These are phyloP conservation scores for Serranus cabrilla DNA, from an alignment of 2,797 vertebrate genomes.

Conservation along the genomic window DNA sequence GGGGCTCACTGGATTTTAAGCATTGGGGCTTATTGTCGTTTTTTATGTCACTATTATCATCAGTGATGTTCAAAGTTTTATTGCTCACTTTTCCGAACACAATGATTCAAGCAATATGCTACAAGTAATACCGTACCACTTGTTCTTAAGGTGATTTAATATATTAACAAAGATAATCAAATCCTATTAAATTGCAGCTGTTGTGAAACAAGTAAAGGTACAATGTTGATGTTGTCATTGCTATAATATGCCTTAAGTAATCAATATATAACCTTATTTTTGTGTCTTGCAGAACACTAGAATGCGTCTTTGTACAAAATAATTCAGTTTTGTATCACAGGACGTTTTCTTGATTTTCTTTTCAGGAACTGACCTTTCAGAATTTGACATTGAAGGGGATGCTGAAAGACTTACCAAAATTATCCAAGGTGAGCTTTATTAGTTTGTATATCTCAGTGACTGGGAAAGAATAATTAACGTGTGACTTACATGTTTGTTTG, in stretches of 20 bases:
- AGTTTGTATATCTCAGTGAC: not conserved
- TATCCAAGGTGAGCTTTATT: slow-evolving; percentile 86
- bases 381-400: slow-evolving; percentile 77
- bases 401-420: slow-evolving; percentile 82
- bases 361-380: slow-evolving; percentile 60
- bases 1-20: not conserved
- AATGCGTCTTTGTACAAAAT: not conserved
- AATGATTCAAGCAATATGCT: not conserved
- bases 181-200: not conserved
- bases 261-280: not conserved
- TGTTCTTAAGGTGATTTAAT: not conserved
- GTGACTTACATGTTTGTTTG: slow-evolving; percentile 59
- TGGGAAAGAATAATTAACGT: slow-evolving; percentile 18
- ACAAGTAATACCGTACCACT: not conserved
- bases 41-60: not conserved
- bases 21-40: not conserved
- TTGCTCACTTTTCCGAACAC: not conserved
- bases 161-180: not conserved
- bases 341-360: slow-evolving; percentile 14
- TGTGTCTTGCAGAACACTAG: not conserved
- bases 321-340: not conserved
- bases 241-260: not conserved
- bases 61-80: not conserved
- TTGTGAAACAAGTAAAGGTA: not conserved
- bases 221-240: not conserved